These are phyloP conservation scores for Pocota personata DNA, from an alignment of 2,888 invertebrate species.

Conservation along the genomic window DNA sequence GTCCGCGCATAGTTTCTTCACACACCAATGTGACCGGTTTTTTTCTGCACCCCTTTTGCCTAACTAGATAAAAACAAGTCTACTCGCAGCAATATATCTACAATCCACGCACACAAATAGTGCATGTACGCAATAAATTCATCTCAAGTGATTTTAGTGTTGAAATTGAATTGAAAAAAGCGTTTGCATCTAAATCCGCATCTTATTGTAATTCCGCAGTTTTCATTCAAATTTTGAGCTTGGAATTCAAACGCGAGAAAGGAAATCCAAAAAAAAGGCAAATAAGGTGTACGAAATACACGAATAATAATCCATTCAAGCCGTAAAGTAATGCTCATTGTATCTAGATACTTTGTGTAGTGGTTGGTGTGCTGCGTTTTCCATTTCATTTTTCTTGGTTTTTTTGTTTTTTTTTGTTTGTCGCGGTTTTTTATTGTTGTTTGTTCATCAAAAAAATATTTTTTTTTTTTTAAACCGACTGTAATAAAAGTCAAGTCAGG, in stretches of 20 bases:
- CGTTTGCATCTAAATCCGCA: background rate
- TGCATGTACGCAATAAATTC: background rate
- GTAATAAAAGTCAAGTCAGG: constrained; percentile 73
- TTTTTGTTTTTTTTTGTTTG: constrained; percentile 13
- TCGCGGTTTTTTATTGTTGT: constrained; percentile 16
- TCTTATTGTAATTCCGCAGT: constrained; percentile 3
- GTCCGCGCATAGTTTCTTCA: constrained; percentile 50
- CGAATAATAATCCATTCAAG: constrained; percentile 58
- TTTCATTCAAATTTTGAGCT: constrained; percentile 1
- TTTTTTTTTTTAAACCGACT: constrained; percentile 31
- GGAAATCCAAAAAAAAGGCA: background rate
- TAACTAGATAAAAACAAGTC: constrained; percentile 28
- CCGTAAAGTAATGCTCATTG: constrained; percentile 16
- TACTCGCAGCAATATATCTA: constrained; percentile 2
- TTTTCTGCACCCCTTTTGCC: constrained; percentile 52
- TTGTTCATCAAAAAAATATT: constrained; percentile 38
- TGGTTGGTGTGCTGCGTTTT: constrained; percentile 37
- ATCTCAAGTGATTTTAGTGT: constrained; percentile 15
- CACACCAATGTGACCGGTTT: constrained; percentile 59
- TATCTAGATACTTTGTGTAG: constrained; percentile 54
- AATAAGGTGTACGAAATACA: constrained; percentile 32
- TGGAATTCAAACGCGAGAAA: background rate
- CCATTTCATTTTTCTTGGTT: constrained; percentile 21
- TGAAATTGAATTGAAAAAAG: background rate
- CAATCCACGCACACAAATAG: background rate